A percentile compares a stretch with the other conserved stretches of the same genome.
Conservation (phyloP, 2,888 invertebrate genomes). For the Trachelus troglodyta region DNA sequence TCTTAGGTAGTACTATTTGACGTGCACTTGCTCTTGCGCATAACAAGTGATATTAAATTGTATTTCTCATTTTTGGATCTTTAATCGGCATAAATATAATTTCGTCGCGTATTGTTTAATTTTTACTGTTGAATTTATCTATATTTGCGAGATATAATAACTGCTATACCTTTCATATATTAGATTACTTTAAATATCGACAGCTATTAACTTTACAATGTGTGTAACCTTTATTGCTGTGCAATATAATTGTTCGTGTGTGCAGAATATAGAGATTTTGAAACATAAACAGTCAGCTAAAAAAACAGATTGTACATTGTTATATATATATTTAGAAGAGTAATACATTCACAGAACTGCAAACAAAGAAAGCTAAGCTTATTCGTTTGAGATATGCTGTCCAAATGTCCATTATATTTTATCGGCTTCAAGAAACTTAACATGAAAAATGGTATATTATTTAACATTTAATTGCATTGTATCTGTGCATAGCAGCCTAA, state of each 20-base stretch:
- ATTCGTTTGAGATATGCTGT: neutral
- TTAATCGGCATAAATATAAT: neutral
- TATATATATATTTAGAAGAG: constrained; percentile 8
- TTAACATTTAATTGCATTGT: neutral
- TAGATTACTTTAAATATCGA: constrained; percentile 9
- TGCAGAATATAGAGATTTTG: constrained; percentile 7
- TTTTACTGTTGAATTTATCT: neutral
- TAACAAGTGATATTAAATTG: neutral
- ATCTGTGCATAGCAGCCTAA: neutral
- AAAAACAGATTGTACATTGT: constrained; percentile 15
- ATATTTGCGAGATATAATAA: neutral
- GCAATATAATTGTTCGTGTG: constrained; percentile 18
- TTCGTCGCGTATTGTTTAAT: neutral
- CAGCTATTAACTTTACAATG: constrained; percentile 12
- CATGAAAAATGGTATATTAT: neutral
- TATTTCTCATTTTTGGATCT: neutral
- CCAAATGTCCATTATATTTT: neutral
- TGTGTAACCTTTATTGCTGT: constrained; percentile 18
- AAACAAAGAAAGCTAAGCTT: neutral
- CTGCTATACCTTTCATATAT: neutral
- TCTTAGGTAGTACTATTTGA: neutral
- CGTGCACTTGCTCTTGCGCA: neutral
- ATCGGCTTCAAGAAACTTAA: neutral
- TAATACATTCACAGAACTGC: neutral
- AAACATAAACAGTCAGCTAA: neutral